Conservation (phyloP, 2,888 invertebrate species). For the Athalia cordata region DNA sequence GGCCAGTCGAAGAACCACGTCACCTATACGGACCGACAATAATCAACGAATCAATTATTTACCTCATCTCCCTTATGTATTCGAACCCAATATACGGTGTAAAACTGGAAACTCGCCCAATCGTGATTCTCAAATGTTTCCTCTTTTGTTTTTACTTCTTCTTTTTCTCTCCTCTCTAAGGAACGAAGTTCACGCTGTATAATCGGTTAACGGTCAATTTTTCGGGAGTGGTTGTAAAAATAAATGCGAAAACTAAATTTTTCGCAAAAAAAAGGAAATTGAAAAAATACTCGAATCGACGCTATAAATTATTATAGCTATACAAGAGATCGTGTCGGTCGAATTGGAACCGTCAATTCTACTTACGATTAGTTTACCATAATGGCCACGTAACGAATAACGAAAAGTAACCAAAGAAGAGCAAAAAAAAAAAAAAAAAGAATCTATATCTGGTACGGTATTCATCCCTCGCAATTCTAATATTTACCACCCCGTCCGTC, state of each 20-base stretch:
- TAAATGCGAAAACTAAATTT: too few relatives aligned
- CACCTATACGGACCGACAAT: conserved; percentile 13
- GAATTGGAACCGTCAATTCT: too few relatives aligned
- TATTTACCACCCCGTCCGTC: conserved; percentile 26
- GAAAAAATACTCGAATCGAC: too few relatives aligned
- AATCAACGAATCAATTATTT: conserved; percentile 25
- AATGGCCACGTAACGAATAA: background rate
- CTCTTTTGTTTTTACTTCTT: too few relatives aligned
- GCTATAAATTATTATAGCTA: too few relatives aligned
- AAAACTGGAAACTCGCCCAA: background rate
- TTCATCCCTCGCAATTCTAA: background rate
- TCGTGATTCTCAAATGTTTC: background rate
- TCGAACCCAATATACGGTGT: background rate
- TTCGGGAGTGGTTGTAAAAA: too few relatives aligned
- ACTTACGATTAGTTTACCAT: too few relatives aligned
- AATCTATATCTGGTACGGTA: background rate
- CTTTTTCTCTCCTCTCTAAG: too few relatives aligned
- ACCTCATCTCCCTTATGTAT: background rate
- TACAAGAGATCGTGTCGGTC: too few relatives aligned
- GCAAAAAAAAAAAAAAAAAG: background rate
- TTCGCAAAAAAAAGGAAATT: too few relatives aligned
- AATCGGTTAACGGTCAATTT: too few relatives aligned
- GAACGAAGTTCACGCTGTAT: too few relatives aligned
- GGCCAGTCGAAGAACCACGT: conserved; percentile 22
- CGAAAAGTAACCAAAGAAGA: background rate